phyloP scores from a whole-genome alignment of 1,140 invertebrate species.

The Trinorchestia longiramus region DNA sequence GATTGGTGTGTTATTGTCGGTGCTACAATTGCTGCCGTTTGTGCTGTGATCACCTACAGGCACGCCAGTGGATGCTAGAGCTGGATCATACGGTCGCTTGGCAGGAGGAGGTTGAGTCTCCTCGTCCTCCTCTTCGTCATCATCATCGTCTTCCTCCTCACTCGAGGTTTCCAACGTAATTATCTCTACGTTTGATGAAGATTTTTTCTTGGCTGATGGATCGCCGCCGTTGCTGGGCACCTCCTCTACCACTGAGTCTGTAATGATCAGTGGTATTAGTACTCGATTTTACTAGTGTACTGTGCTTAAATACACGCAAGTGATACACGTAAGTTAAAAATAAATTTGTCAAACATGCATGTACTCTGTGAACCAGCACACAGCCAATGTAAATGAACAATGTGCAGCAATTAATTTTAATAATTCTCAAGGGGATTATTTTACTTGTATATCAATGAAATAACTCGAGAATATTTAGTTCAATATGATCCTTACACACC shows the following conservation, averaged over 20 bases:
- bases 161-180: slow-evolving; percentile 59
- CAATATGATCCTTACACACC: no score
- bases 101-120: slow-evolving; percentile 59
- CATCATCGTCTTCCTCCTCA: slow-evolving; percentile 48
- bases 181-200: slow-evolving; percentile 58
- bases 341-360: no score
- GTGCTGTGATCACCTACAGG: not conserved
- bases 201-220: slow-evolving; percentile 52
- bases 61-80: not conserved
- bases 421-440: no score
- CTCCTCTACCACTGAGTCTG: slow-evolving; percentile 65
- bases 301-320: no score
- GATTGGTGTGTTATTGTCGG: not conserved
- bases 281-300: not conserved
- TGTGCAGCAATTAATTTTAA: no score
- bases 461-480: no score
- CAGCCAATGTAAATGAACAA: no score
- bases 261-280: not conserved
- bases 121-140: slow-evolving; percentile 63
- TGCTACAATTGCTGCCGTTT: not conserved
- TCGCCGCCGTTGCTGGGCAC: slow-evolving; percentile 56
- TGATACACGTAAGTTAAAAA: no score
- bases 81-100: slow-evolving; percentile 60
- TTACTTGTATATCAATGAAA: no score
- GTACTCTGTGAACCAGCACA: no score